phyloP scores from a whole-genome alignment of 1,140 invertebrate species.

The Sinella curviseta region DNA sequence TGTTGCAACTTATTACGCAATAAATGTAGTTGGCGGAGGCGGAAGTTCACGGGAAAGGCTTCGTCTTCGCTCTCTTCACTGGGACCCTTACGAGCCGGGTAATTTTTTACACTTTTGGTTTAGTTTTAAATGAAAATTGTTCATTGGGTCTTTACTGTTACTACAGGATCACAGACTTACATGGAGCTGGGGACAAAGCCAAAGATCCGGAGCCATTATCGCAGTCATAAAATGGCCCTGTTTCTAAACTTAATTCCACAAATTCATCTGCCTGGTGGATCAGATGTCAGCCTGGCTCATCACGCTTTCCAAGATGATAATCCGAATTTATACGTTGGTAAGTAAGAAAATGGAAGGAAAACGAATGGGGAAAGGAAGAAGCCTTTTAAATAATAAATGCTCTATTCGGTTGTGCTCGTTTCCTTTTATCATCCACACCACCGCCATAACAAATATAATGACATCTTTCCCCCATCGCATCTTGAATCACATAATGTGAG shows the following conservation, averaged over 20 bases:
- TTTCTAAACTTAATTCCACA: conserved; percentile 89
- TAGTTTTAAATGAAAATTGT: no score
- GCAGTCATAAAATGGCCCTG: conserved; percentile 86
- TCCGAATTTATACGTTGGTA: conserved; percentile 69
- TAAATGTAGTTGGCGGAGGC: not conserved
- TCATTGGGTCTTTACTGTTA: no score
- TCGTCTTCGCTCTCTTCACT: conserved; percentile 53
- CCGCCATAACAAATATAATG: not conserved
- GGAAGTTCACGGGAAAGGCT: conserved; percentile 29
- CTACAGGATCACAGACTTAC: conserved; percentile 82
- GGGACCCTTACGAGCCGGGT: conserved; percentile 85
- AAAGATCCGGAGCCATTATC: conserved; percentile 77
- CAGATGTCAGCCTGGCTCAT: conserved; percentile 74
- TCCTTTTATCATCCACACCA: not conserved
- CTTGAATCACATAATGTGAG: no score
- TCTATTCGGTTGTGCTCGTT: not conserved
- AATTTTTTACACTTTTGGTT: no score
- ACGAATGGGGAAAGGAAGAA: not conserved
- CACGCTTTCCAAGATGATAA: conserved; percentile 73
- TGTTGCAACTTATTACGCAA: no score
- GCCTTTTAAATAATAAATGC: not conserved
- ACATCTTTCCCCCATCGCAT: not conserved
- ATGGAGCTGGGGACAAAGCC: conserved; percentile 72
- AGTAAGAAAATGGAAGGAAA: conserved; percentile 28
- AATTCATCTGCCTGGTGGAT: conserved; percentile 70